Percentiles rank a stretch among this genome's conserved stretches.
Conservation (phyloP, 1,140 invertebrate species). For the Diplogasteroides magnus region DNA sequence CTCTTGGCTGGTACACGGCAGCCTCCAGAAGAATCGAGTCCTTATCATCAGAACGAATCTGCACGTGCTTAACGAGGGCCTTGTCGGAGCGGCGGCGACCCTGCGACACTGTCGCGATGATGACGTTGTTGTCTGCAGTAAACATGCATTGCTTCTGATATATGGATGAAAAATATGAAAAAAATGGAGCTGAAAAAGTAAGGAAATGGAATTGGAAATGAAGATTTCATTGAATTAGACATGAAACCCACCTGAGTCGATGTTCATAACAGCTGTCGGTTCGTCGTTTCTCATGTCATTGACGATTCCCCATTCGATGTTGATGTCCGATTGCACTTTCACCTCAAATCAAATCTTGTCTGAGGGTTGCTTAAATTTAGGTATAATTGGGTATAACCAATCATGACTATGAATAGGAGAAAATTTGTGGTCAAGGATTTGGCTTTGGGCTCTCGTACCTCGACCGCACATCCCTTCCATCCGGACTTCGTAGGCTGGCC, state of each 20-base stretch:
- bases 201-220: background rate
- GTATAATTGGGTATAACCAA: no score
- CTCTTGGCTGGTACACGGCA: conserved; percentile 17
- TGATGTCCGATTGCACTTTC: conserved; percentile 23
- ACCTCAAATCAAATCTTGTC: background rate
- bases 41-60: conserved; percentile 6
- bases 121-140: background rate
- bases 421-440: no score
- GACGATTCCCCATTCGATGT: conserved; percentile 23
- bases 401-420: background rate
- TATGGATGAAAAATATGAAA: no score
- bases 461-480: background rate
- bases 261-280: conserved; percentile 19
- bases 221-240: no score
- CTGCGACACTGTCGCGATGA: no score
- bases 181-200: background rate
- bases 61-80: background rate
- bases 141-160: no score
- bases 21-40: conserved; percentile 30
- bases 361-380: no score
- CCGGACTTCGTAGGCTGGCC: background rate
- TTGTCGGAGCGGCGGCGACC: background rate
- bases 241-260: background rate
- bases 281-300: conserved; percentile 10
- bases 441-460: no score